Evolutionary conservation across 1,140 invertebrate species (phyloP), one percentile per base, ranked within the genome.

Genomic region (Caenorhabditis tropicalis): DNA sequence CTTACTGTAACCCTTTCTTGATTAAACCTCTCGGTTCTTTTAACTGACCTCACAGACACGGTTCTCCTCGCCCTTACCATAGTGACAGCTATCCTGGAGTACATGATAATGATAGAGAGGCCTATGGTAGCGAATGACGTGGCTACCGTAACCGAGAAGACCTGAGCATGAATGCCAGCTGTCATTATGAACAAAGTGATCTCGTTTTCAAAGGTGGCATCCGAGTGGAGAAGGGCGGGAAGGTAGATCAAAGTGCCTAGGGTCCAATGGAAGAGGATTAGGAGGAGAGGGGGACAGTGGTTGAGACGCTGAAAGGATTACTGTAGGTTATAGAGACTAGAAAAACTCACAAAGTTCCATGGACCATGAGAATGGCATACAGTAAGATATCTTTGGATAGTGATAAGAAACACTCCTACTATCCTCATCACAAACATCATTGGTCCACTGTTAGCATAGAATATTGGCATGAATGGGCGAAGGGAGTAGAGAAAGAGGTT

Each of bases 371-470:
- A 4, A 5, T 31, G 58, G n/a, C 58, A 65, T 36, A 65, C 58
- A n/a, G 58, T 65, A 16, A 65, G 58, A 65, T 65, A 65, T 33
- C 58, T 33, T 19, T 65, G 58, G 4, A 16, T 36, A 21, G 31
- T 65, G 12, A 65, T 65, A 29, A 65, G 21, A 36, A 65, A 65
- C 3, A 65, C 58, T 9, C 58, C 58, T 9, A 65, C 58, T 15
- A 36, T 36, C 10, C 58, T 15, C 29, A 65, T 65, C 10, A 36
- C 31, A 2, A 65, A 65, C 29, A 65, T 33, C 58, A 65, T 65
- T 39, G 58, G 58, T 36, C 58, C 58, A 65, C 58, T 65, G 31
- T 65, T 65, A 1, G 58, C 58, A 36, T 65, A 65, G 58, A 65
- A 65, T 27, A 65, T 65, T 19, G 58, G 58, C 58, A 65, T 65